Conservation (phyloP, 2,113 vertebrate genomes). For the Erpornis zantholeuca region DNA sequence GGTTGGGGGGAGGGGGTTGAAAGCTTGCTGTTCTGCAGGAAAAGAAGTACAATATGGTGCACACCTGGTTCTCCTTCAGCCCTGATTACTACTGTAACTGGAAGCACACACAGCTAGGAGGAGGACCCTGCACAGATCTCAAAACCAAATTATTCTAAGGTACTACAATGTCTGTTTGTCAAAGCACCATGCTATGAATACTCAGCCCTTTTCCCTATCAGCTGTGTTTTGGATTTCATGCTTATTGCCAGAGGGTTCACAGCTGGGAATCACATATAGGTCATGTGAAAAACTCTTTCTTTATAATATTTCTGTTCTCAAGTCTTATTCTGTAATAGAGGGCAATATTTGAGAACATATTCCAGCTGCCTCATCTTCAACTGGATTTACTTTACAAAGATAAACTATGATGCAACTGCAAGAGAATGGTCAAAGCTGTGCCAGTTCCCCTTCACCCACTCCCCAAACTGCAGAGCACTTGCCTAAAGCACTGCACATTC, state of each 20-base stretch:
- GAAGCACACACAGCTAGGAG: slow-evolving; percentile 3
- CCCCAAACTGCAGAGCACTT: not conserved
- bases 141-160: slow-evolving; percentile 40
- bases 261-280: slow-evolving; percentile 35
- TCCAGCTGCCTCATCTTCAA: not conserved
- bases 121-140: slow-evolving; percentile 47
- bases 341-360: not conserved
- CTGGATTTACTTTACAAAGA: not conserved
- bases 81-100: slow-evolving; percentile 26
- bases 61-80: slow-evolving; percentile 57
- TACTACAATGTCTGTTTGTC: slow-evolving; percentile 24
- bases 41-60: slow-evolving; percentile 7
- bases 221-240: slow-evolving; percentile 50
- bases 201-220: slow-evolving; percentile 40
- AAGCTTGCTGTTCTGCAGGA: slow-evolving; percentile 32
- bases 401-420: not conserved
- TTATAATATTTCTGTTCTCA: not conserved
- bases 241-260: slow-evolving; percentile 22
- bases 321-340: not conserved
- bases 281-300: slow-evolving; percentile 22
- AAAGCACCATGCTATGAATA: slow-evolving; percentile 46
- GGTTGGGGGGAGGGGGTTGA: not conserved
- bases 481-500: not conserved
- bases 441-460: not conserved
- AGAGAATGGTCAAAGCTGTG: not conserved